Percentiles rank a stretch among this genome's conserved stretches.
phyloP scores from a whole-genome alignment of 2,797 vertebrate genomes.

The Iguana delicatissima region DNA sequence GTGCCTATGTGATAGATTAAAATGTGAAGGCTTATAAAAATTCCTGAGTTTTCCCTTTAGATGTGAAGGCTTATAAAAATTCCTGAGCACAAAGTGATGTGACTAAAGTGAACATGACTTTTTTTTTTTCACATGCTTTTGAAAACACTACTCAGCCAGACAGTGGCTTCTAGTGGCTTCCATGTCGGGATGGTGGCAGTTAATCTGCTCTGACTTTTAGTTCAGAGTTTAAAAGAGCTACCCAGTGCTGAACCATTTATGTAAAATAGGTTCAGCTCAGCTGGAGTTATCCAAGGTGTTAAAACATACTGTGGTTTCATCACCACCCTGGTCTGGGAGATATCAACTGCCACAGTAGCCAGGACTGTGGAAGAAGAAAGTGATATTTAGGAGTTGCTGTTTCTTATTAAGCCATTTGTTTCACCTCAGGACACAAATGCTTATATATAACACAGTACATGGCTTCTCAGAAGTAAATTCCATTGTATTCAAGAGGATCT shows the following conservation, averaged over 20 bases:
- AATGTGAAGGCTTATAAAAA: constrained; percentile 29
- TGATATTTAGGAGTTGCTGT: not conserved
- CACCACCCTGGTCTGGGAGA: too few species aligned
- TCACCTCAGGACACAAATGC: not conserved
- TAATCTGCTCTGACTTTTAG: too few species aligned
- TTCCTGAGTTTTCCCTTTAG: constrained; percentile 2
- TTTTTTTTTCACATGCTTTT: not conserved
- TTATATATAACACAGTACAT: not conserved
- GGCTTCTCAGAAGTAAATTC: not conserved
- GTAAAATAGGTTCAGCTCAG: too few species aligned
- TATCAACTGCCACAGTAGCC: too few species aligned
- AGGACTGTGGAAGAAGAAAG: not conserved
- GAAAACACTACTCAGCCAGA: not conserved
- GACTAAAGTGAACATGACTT: not conserved
- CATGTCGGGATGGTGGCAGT: too few species aligned
- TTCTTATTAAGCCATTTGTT: not conserved
- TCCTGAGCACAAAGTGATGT: not conserved
- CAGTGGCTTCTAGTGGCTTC: too few species aligned
- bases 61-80: constrained; percentile 18
- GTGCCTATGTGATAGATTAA: constrained; percentile 3
- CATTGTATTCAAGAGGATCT: not conserved
- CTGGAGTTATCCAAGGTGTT: too few species aligned
- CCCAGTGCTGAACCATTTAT: too few species aligned
- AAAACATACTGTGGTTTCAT: too few species aligned
- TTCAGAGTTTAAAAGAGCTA: too few species aligned